Evolutionary conservation across 1,140 invertebrate genomes (phyloP), one percentile per base, ranked within the genome.

Genomic region (Mercenaria mercenaria): DNA sequence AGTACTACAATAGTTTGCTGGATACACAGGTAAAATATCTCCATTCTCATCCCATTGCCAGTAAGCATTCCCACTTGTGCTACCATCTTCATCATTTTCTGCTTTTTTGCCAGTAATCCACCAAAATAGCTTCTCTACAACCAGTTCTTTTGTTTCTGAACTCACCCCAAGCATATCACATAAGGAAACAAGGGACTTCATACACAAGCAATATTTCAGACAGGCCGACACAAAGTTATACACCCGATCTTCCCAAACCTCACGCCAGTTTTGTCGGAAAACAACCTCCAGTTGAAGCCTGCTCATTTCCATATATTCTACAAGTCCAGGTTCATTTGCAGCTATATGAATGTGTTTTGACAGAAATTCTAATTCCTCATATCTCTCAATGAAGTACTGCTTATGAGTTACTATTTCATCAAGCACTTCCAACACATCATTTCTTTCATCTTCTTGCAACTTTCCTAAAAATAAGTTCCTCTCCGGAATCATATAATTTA

Each of bases 401-500:
- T n/a, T 56, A n/a, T 23, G 4, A n/a, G 11, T 56, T 3, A 56
- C 20, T 20, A 56, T 4, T 15, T 56, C 52, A 56, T 56, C 52
- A 11, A 56, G 23, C 52, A 56, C 52, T 15, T 56, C 20, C 23
- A 56, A 56, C 10, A 56, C 52, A 11, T 56, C 52, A 15, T 23
- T 56, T 56, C 52, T 69, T 69, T 69, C 64, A 15, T 37, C 34
- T 32, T 69, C 64, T 34, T 11, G 34, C 29, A 69, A 26, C 32
- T 37, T 69, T 32, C 34, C 64, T 6, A 37, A 32, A 34, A 50
- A 79, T 41, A 79, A 52, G 37, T 79, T 79, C 29, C 76, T 79
- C 43, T 79, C 26, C 6, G 39, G 39, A 3, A 79, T 79, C 76
- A 79, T 79, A 29, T 47, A 79, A 50, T 29, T 79, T 23, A 8